Percentiles rank a stretch among this genome's conserved stretches.
Conservation (phyloP, 2,888 invertebrate genomes). For the Limnephilus lunatus region DNA sequence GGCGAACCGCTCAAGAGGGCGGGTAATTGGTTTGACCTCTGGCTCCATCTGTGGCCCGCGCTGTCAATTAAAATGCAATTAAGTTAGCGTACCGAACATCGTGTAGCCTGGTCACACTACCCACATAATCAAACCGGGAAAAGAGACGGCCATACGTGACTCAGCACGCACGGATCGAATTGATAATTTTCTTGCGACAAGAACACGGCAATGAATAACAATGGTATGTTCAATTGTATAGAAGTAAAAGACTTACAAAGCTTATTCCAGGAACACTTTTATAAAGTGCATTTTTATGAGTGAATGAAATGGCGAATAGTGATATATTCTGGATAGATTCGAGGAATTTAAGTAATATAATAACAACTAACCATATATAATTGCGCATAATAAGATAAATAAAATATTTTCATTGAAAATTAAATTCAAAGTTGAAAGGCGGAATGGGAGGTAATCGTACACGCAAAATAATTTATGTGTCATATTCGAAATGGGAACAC, state of each 20-base stretch:
- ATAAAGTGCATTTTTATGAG: not conserved
- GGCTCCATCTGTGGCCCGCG: constrained; percentile 56
- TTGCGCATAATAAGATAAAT: not conserved
- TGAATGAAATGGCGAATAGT: not conserved
- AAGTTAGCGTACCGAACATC: constrained; percentile 57
- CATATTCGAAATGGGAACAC: constrained; percentile 10
- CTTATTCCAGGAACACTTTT: not conserved
- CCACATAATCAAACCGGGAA: constrained; percentile 40
- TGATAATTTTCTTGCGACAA: not conserved
- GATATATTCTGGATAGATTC: not conserved
- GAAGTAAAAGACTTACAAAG: not conserved
- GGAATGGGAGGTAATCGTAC: not conserved
- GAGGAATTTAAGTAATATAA: not conserved
- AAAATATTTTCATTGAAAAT: not conserved
- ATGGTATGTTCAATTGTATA: not conserved
- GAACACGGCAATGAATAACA: not conserved
- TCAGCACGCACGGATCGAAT: constrained; percentile 28
- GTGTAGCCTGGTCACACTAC: constrained; percentile 49
- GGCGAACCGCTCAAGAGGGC: constrained; percentile 55
- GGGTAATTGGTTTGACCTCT: constrained; percentile 63
- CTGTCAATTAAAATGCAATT: constrained; percentile 66
- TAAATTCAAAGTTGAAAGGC: not conserved
- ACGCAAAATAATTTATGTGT: not conserved
- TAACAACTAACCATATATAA: not conserved
- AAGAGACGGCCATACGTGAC: constrained; percentile 39